A percentile compares a stretch with the other conserved stretches of the same genome.
Conservation (phyloP, 2,113 vertebrate genomes). For the Mesembrinibis cayennensis region DNA sequence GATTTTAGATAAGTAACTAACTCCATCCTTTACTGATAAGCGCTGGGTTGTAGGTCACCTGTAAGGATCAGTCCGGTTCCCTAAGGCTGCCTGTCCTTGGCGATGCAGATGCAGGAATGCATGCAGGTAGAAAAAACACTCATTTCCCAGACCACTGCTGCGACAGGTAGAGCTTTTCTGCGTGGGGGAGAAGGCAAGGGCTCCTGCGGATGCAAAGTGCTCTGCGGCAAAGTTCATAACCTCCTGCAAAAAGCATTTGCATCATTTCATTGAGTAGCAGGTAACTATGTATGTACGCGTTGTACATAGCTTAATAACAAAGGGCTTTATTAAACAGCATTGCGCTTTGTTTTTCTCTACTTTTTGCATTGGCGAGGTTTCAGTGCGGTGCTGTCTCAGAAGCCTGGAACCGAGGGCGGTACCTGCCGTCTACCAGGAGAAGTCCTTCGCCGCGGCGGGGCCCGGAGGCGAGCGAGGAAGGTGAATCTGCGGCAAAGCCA, state of each 20-base stretch:
- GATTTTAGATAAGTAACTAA: neutral
- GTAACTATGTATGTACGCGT: accelerated
- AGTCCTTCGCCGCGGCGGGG: neutral
- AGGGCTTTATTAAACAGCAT: neutral
- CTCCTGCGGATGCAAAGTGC: neutral
- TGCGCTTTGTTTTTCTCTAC: accelerated
- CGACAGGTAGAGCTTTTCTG: neutral
- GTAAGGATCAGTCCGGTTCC: accelerated
- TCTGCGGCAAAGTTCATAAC: neutral
- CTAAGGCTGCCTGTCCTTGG: neutral
- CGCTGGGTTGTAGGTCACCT: accelerated
- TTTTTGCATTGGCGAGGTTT: accelerated
- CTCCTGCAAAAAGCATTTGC: neutral
- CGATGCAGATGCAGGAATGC: accelerated
- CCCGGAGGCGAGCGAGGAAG: too few species aligned
- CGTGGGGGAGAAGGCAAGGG: accelerated
- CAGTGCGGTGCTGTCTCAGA: accelerated
- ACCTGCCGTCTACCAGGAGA: accelerated
- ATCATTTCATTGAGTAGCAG: neutral
- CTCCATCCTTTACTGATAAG: neutral
- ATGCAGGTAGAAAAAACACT: accelerated
- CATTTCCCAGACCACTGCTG: neutral
- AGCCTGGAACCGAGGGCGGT: neutral
- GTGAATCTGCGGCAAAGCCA: accelerated
- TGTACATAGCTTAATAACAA: neutral